Evolutionary conservation across 2,888 invertebrate species (phyloP).

Genomic region (Hymenopus coronatus): DNA sequence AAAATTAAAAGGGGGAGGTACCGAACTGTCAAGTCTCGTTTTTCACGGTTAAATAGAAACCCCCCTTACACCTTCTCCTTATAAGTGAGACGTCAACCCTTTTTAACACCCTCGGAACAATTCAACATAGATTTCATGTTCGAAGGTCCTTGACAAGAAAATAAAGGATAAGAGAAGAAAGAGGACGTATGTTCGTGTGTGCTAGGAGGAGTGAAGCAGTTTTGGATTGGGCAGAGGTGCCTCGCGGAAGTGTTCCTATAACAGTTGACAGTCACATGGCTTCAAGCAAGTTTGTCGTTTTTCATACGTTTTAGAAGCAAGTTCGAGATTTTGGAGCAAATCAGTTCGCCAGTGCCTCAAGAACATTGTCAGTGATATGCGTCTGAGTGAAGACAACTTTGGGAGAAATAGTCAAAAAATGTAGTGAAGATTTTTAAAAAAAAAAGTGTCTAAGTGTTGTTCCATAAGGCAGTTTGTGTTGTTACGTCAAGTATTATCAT

Average conservation of each 20-base stretch:
- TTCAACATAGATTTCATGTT: neutral
- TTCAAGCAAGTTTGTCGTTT: neutral
- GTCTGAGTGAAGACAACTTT: neutral
- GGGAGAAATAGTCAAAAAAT: neutral
- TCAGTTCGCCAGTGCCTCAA: neutral
- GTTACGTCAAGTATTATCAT: neutral
- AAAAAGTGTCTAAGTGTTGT: neutral
- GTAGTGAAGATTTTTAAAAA: no score
- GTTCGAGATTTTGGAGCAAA: neutral
- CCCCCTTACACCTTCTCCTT: constrained; percentile 3
- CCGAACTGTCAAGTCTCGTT: constrained; percentile 25
- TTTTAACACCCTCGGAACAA: constrained; percentile 21
- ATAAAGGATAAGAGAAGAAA: neutral
- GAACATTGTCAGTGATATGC: neutral
- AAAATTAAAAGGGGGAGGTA: neutral
- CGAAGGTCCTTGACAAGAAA: neutral
- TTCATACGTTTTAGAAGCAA: neutral
- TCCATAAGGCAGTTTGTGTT: neutral
- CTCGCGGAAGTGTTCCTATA: neutral
- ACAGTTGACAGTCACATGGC: neutral
- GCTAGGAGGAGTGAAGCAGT: neutral
- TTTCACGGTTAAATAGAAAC: constrained; percentile 26
- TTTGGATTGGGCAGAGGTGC: neutral
- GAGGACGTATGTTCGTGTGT: neutral
- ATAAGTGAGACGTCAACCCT: constrained; percentile 7